A percentile compares a stretch with the other conserved stretches of the same genome.
phyloP scores from a whole-genome alignment of 1,140 invertebrate species.

The Glomeris maerens region DNA sequence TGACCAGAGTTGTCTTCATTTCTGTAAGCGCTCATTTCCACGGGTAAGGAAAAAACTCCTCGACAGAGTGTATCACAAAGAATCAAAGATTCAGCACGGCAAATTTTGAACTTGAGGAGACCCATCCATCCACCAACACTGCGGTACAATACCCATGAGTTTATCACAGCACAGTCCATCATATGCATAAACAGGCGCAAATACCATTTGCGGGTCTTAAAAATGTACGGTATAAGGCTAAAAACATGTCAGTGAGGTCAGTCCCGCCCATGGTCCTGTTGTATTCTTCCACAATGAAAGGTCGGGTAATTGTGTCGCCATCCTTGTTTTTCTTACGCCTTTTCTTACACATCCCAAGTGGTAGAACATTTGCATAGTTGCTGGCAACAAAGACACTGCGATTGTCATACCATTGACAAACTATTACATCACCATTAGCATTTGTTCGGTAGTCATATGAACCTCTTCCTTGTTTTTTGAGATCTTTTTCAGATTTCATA shows the following conservation, averaged over 20 bases:
- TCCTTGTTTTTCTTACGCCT: neutral
- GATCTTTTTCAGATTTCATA: neutral
- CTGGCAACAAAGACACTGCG: neutral
- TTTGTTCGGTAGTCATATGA: conserved; percentile 5
- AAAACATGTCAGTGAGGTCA: neutral
- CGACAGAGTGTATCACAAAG: no score
- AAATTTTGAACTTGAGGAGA: no score
- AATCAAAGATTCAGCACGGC: no score
- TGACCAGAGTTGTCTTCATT: no score
- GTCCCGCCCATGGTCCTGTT: conserved; percentile 5
- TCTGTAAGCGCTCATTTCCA: no score
- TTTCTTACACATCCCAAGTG: neutral
- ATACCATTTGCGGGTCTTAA: neutral
- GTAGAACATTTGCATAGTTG: neutral
- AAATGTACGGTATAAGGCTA: neutral
- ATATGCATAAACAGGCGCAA: conserved; percentile 1
- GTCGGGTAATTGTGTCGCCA: neutral
- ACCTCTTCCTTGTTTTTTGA: conserved; percentile 1
- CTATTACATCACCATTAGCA: neutral
- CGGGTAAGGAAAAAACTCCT: no score
- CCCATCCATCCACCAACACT: no score
- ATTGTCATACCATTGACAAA: conserved; percentile 5
- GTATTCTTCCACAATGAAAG: conserved; percentile 1
- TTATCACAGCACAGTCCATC: conserved; percentile 1
- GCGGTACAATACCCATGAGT: no score